Evolutionary conservation across 1,140 invertebrate species (phyloP).

Genomic region (Pachypeltis micranthus): DNA sequence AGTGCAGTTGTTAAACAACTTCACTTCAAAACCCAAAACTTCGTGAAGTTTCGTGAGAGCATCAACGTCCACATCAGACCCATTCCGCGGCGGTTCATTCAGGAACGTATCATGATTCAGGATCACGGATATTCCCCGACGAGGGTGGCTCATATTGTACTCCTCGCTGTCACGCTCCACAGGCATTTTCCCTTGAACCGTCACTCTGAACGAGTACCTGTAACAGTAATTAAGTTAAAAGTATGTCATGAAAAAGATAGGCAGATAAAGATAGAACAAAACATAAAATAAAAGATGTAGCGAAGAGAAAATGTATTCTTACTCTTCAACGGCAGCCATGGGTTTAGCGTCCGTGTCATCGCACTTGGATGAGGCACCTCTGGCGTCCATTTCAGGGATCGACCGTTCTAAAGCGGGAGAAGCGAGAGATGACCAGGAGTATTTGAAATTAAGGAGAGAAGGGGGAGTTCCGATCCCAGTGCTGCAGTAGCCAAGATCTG

Average conservation of each 20-base stretch:
- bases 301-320: not conserved
- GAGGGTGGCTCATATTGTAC: slow-evolving; percentile 79
- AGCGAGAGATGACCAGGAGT: slow-evolving; percentile 19
- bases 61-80: slow-evolving; percentile 34
- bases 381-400: slow-evolving; percentile 9
- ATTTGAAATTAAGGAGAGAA: slow-evolving; percentile 9
- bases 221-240: not conserved
- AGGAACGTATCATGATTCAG: slow-evolving; percentile 80
- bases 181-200: slow-evolving; percentile 38
- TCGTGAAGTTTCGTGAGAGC: slow-evolving; percentile 45
- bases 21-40: slow-evolving; percentile 59
- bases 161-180: slow-evolving; percentile 52
- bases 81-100: slow-evolving; percentile 35
- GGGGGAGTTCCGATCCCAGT: slow-evolving; percentile 18
- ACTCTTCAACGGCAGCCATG: not conserved
- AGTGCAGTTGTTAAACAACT: slow-evolving; percentile 42
- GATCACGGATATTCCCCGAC: slow-evolving; percentile 70
- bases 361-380: not conserved
- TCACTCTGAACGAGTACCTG: not conserved
- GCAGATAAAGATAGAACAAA: too few relatives aligned
- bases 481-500: slow-evolving; percentile 22
- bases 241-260: not conserved
- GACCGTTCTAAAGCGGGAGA: not conserved
- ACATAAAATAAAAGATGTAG: too few relatives aligned
- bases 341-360: slow-evolving; percentile 17